phyloP scores from a whole-genome alignment of 2,797 vertebrate species.

The Sarcoramphus papa region DNA sequence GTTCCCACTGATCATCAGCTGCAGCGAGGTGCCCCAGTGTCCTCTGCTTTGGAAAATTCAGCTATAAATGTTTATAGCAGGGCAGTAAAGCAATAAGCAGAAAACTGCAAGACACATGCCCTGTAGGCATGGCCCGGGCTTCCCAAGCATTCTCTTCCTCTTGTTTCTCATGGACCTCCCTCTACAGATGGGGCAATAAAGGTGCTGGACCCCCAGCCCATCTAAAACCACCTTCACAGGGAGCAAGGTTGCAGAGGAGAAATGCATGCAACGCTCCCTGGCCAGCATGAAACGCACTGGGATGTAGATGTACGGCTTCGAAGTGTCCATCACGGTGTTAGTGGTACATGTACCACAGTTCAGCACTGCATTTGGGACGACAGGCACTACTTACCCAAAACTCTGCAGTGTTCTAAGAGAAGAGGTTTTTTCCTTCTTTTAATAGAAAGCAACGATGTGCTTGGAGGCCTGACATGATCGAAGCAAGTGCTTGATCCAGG shows the following conservation, averaged over 20 bases:
- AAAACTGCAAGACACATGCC: not conserved
- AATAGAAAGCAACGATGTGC: not conserved
- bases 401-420: not conserved
- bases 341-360: too few relatives aligned
- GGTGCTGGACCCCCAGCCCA: not conserved
- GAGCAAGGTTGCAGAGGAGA: not conserved
- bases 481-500: not conserved
- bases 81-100: not conserved
- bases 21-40: not conserved
- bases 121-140: not conserved
- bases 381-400: not conserved
- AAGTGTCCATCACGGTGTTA: accelerated
- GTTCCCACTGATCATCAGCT: not conserved
- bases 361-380: not conserved
- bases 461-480: not conserved
- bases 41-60: not conserved
- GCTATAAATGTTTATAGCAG: not conserved
- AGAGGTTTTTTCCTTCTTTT: not conserved
- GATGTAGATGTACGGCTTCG: accelerated
- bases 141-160: not conserved
- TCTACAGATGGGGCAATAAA: accelerated
- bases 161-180: not conserved
- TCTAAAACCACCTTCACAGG: not conserved
- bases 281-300: accelerated
- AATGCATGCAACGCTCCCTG: not conserved